Evolutionary conservation across 2,113 vertebrate genomes (phyloP), one percentile per base, ranked within the genome.

Genomic region (Cyanoliseus patagonus): DNA sequence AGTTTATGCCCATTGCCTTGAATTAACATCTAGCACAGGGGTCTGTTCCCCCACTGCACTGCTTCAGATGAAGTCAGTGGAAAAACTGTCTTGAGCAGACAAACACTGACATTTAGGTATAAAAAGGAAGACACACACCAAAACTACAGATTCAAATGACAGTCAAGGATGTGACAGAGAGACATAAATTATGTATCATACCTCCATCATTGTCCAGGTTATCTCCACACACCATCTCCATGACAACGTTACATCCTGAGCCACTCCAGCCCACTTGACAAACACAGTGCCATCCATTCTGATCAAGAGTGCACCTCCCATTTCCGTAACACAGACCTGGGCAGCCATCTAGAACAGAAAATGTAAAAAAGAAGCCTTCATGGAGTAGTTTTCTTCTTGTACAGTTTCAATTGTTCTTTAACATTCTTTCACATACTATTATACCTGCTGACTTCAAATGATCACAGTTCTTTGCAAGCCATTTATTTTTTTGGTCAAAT

Each of bases 201-300:
- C 99, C 99, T 99, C 98, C 99, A 94, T 99, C 99, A 72, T 99
- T 99, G 98, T 99, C 99, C 95, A 98, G 97, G 98, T 98, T 99
- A 98, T 99, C 99, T 81, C 98, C 98, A 97, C 99, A 99, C 97
- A 99, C 98, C 98, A 99, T 99, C 98, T 99, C 99, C 99, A 99
- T 99, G 98, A 99, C 99, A 94, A 99, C 94, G 33, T 98, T 99
- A 97, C 99, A 99, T 88, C 99, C 99, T 0, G 98, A 97, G 88
- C 99, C 99, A 84, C 99, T 99, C 99, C 99, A 99, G 96, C 99
- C 99, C 63, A 99, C 98, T 96, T 99, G 99, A 97, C 99, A 99
- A 82, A 99, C 98, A 94, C 99, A 99, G 93, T 99, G 99, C 99
- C 99, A 99, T 66, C 99, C 99, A 61, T 99, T 99, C 98, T 99